Evolutionary conservation across 2,888 invertebrate species (phyloP), one percentile per base, ranked within the genome.

Genomic region (Lochmaea capreae): DNA sequence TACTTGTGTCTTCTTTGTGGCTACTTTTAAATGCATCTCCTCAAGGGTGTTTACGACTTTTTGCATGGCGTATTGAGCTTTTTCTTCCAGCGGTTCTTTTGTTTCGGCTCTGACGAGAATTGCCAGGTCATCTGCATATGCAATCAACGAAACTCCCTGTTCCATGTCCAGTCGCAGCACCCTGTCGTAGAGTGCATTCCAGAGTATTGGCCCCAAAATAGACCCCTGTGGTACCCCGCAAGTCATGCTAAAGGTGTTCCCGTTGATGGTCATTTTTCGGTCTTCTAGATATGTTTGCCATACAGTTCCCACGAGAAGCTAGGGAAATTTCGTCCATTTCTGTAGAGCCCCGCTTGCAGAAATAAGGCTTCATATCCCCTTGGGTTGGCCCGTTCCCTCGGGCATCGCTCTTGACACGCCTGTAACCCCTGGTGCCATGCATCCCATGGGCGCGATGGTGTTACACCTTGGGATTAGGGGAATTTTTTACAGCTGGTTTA

Each of bases 51-150:
- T 22, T 18, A 22, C 6, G 22, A 58, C 22, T 8, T 8, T 18
- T 58, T 58, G 22, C 18, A 22, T 22, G 1, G 22, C 58, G 12
- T 58, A 58, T 22, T 58, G 18, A 8, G 22, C 22, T 58, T 58
- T 22, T 0, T 74, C 71, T 12, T 18, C 59, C 14, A 76, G 52
- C 42, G 2, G 26, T 39, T 62, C 8, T 57, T 57, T 57, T 5
- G 6, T 5, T 16, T 18, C 5, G 6, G 16, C 57, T 18, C 61
- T 26, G 3, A 69, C 61, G n/a, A 67, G 18, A 42, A 71, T 18
- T 33, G 18, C 65, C 57, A 71, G n/a, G 67, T 76, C 71, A 61
- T 73, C 67, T 54, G 65, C 73, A 57, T 63, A 58, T 11, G 68
- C 67, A 1, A 68, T 66, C 18, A 76, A 5, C 9, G 43, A 12